These are phyloP conservation scores for Stictonetta naevosa DNA, from an alignment of 2,113 vertebrate species.

Conservation along the genomic window DNA sequence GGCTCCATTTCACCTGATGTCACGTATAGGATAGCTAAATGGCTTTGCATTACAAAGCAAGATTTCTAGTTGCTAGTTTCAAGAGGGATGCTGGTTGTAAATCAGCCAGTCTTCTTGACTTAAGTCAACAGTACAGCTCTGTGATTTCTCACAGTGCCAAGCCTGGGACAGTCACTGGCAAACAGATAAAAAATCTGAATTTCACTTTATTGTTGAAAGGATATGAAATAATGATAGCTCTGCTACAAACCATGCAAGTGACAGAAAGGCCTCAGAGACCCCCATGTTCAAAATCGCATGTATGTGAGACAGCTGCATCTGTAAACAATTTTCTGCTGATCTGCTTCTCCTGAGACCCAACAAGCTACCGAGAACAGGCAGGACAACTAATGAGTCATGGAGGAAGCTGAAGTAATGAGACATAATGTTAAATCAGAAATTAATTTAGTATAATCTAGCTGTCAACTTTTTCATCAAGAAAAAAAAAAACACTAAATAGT, in stretches of 20 bases:
- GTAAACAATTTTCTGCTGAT: not conserved
- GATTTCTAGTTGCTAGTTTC: not conserved
- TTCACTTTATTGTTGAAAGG: not conserved
- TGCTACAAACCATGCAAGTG: not conserved
- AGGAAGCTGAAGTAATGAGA: not conserved
- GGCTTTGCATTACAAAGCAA: not conserved
- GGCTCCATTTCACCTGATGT: not conserved
- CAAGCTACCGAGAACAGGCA: not conserved
- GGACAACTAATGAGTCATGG: not conserved
- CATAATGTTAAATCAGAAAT: conserved; percentile 1
- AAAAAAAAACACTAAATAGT: not conserved
- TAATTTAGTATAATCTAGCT: not conserved
- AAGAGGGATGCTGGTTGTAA: not conserved
- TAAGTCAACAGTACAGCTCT: not conserved
- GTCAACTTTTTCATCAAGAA: not conserved
- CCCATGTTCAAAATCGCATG: not conserved
- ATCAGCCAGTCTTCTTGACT: too few species aligned
- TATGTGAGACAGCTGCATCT: not conserved
- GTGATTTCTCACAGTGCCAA: not conserved
- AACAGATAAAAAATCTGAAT: not conserved
- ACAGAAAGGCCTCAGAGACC: not conserved
- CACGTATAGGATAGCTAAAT: not conserved
- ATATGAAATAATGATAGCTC: not conserved
- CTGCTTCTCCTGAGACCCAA: not conserved
- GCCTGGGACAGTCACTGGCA: not conserved